Base-by-base conservation (phyloP, 2,797 vertebrate genomes). In the Cirrhinus molitorella region DNA sequence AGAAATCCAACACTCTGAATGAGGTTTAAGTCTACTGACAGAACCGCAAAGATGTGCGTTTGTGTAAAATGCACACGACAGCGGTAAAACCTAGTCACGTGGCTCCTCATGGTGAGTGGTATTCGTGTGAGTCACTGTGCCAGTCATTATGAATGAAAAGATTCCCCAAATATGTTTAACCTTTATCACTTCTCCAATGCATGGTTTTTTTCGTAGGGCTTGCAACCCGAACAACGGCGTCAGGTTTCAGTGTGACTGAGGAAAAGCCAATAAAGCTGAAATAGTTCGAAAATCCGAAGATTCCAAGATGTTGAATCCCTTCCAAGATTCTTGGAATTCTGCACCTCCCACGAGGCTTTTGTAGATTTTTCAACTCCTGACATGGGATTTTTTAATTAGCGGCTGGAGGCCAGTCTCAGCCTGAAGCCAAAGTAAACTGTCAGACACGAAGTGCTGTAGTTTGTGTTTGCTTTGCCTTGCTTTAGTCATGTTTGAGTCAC, bases 401-500 rank as follows among this genome's bases (percentile, higher is more conserved):
- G 16, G 23, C 31, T 80, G 61, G 59, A 74, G 83, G 47, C 45
- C 83, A 51, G 63, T 79, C 68, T 34, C n/a, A 66, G 83, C 70
- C 70, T 73, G 80, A 74, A 72, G 75, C 53, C 74, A 83, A 76
- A 77, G 72, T 59, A 77, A 83, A 76, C 81, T 78, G 51, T 76
- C 51, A 57, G 37, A 70, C 4, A 49, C 37, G 34, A 47, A 37
- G 65, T 83, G 63, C 49, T 70, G 65, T 9, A 47, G 61, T 47
- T 70, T 77, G 59, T 70, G 73, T 83, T 76, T 49, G 40, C 65
- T 59, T 67, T 76, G 78, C 51, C 40, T 55, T 37, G 49, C 51
- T 85, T 72, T 71, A 63, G 31, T 85, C 66, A 81, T 77, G 51
- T 59, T 70, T 87, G 80, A 87, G 86, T 87, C 83, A 85, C 45